Base-by-base conservation (phyloP, 2,888 invertebrate species). In the Ophioninae sp. region DNA sequence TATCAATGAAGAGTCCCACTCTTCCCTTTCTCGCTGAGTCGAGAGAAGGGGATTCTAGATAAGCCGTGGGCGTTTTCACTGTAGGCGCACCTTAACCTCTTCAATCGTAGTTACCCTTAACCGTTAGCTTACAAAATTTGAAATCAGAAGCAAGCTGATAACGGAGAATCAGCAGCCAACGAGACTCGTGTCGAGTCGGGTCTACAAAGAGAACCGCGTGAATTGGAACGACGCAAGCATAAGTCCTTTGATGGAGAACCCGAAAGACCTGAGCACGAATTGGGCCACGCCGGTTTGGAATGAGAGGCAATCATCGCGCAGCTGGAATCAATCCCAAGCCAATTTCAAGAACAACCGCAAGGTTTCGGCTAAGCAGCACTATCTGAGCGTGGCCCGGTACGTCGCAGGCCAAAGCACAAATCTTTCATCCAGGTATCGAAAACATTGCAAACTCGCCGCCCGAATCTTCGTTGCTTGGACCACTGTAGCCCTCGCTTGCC, bases 351-450 rank as follows among this genome's bases (percentile, higher is more conserved):
- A 90, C 70, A 88, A 82, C 23, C 87, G 91, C 30, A 91, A 90
- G 70, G 89, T 90, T 1, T 91, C 92, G 2, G 96, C 95, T 3
- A 97, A 97, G 87, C 96, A 96, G 88, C 96, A 96, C 85, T 97
- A 97, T 93, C 93, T 97, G 85, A 95, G 95, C 86, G 96, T 97
- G 85, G 95, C 97, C 86, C 95, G 97, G 89, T 97, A 97, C 93
- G 95, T 97, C 87, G 96, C 96, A 84, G 97, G 97, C 82, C 93
- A 94, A 90, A 93, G 92, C 89, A 93, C 93, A 85, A 93, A 89
- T 88, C 86, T 91, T 62, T 88, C 90, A 82, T 89, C 89, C 90
- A 91, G 91, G 91, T 91, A 91, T 87, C 88, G 83, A 82, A 85
- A 84, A 79, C 64, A 83, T 75, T 81, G 82, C 64, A 85, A 82